A percentile compares a stretch with the other conserved stretches of the same genome.
These are phyloP conservation scores for Steinernema feltiae DNA, from an alignment of 1,140 invertebrate species.

Conservation along the genomic window DNA sequence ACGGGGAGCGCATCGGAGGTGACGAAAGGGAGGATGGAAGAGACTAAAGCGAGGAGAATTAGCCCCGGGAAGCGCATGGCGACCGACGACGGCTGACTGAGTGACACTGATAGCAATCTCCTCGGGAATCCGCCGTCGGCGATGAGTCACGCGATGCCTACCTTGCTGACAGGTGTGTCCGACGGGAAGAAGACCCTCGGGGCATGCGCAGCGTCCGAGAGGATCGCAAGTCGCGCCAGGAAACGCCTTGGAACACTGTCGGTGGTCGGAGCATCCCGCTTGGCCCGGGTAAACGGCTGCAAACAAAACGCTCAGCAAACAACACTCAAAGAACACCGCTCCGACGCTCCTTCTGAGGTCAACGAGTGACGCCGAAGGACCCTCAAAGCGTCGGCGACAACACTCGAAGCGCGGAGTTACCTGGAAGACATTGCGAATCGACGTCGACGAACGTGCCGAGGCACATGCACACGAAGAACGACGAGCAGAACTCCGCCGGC, in stretches of 20 bases:
- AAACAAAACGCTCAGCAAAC: slow-evolving; percentile 15
- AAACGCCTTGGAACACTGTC: slow-evolving; percentile 42
- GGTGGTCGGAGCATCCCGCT: slow-evolving; percentile 39
- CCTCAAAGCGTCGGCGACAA: not conserved
- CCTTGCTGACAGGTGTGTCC: slow-evolving; percentile 30
- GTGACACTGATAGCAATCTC: not conserved
- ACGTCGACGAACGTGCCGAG: slow-evolving; percentile 32
- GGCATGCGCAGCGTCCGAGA: slow-evolving; percentile 35
- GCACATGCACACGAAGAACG: slow-evolving; percentile 37
- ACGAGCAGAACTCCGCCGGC: slow-evolving; percentile 35
- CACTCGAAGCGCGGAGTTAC: slow-evolving; percentile 20
- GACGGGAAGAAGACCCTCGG: slow-evolving; percentile 27
- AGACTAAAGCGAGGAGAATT: not conserved
- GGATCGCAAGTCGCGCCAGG: slow-evolving; percentile 41
- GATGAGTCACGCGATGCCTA: slow-evolving; percentile 15
- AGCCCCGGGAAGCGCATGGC: not conserved
- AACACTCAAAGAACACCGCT: not conserved
- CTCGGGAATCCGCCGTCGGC: not conserved
- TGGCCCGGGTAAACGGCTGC: slow-evolving; percentile 45
- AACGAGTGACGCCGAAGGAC: slow-evolving; percentile 1
- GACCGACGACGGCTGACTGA: not conserved
- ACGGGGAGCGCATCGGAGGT: not conserved
- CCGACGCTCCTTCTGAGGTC: slow-evolving; percentile 13
- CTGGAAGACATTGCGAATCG: slow-evolving; percentile 31
- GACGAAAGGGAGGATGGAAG: not conserved